These are phyloP conservation scores for Vicugna pacos DNA, from an alignment of 2,113 vertebrate species.

Conservation along the genomic window DNA sequence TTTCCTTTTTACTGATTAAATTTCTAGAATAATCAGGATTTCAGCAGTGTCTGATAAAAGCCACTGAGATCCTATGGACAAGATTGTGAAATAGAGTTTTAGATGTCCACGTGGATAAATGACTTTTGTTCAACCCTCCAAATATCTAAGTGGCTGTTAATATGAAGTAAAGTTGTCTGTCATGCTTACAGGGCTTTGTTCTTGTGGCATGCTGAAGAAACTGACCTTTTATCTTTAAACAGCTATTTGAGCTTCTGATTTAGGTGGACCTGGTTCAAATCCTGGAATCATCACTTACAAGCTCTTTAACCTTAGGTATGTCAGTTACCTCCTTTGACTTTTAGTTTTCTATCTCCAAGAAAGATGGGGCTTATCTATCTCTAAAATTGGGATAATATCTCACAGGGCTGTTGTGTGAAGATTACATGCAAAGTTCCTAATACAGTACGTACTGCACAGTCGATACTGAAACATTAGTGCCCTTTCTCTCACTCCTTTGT, in stretches of 20 bases:
- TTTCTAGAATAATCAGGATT: slow-evolving; percentile 34
- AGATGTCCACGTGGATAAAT: background rate
- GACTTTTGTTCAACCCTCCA: background rate
- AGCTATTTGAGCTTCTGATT: slow-evolving; percentile 43
- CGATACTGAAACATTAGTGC: background rate
- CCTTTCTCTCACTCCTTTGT: background rate
- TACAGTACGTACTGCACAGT: background rate
- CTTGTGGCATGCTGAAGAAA: background rate
- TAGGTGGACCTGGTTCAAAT: background rate
- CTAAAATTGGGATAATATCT: slow-evolving; percentile 11
- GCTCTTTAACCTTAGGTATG: background rate
- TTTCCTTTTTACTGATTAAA: slow-evolving; percentile 57
- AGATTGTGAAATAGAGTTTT: slow-evolving; percentile 46
- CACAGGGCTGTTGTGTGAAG: background rate
- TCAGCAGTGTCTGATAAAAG: slow-evolving; percentile 41
- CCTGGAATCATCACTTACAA: background rate
- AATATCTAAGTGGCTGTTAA: slow-evolving; percentile 6
- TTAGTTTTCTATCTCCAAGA: slow-evolving; percentile 16
- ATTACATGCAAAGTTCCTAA: background rate
- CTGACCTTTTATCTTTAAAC: slow-evolving; percentile 10
- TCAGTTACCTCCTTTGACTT: slow-evolving; percentile 28
- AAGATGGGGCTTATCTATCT: background rate
- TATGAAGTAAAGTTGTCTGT: slow-evolving; percentile 9
- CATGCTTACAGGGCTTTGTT: background rate
- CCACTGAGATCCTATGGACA: background rate